Evolutionary conservation across 2,113 vertebrate genomes (phyloP), one percentile per base, ranked within the genome.

Genomic region (Microtus oregoni): DNA sequence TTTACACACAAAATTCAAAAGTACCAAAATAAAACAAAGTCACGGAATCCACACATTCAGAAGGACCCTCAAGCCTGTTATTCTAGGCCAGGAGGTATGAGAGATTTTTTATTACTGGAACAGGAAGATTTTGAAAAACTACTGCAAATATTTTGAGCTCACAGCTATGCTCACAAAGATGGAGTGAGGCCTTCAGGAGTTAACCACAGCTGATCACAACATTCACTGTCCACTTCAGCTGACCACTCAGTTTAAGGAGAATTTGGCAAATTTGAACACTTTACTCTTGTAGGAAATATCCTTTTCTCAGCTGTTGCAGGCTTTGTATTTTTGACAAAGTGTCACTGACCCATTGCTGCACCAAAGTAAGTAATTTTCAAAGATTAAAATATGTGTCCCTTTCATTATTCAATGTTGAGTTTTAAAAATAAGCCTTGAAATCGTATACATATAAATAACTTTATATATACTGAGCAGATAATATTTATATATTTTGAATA

Each of bases 161-260:
- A 94, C 91, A 97, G 88, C 44, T 89, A 38, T 44, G 30, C 28
- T 94, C 8, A 5, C 6, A 85, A 52, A 75, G 77, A 97, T 63
- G 47, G 26, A 94, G 93, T 41, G 19, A 94, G 93, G n/a, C 67
- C 52, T 41, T 97, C 67, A 92, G 30, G 82, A 95, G 94, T 4
- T 96, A 2, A 96, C 67, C 65, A 41, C 22, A 63, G 68, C 55
- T 97, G 96, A 55, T 96, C 95, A 96, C 93, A 98, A 63, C 70
- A 44, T 41, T 97, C 52, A 79, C 6, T 91, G 89, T 38, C 77
- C 88, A 41, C 67, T 96, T 91, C 50, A 73, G 50, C 70, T 82
- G 79, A 94, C 91, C 52, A 12, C 30, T 7, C 67, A 38, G 7
- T 63, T 86, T 77, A 72, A 73, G 20, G 38, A 13, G 55, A 95